Evolutionary conservation across 2,888 invertebrate genomes (phyloP).

Genomic region (Apotomis betuletana): DNA sequence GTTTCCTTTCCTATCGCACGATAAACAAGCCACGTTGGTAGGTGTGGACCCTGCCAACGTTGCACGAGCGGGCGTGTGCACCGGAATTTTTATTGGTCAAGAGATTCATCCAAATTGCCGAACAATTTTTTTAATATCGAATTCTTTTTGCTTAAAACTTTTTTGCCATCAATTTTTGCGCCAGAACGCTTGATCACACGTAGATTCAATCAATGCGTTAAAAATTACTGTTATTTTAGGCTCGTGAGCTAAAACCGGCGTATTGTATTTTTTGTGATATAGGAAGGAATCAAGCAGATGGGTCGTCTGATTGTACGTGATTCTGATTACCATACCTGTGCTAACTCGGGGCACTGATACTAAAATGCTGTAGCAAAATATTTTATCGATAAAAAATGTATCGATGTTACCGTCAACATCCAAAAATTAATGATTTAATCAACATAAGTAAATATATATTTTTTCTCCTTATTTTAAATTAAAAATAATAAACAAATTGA

Average conservation of each 20-base stretch:
- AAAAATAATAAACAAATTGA: too few relatives aligned
- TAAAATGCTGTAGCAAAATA: too few relatives aligned
- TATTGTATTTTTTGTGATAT: not conserved
- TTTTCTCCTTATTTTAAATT: too few relatives aligned
- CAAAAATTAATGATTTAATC: too few relatives aligned
- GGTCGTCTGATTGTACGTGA: too few relatives aligned
- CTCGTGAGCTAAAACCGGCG: not conserved
- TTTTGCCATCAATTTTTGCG: not conserved
- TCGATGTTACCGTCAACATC: too few relatives aligned
- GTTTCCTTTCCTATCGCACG: too few relatives aligned
- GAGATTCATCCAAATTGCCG: slow-evolving; percentile 20
- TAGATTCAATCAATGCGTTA: not conserved
- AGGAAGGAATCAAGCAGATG: too few relatives aligned
- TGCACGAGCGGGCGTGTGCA: slow-evolving; percentile 15
- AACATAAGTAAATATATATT: too few relatives aligned
- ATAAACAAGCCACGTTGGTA: not conserved
- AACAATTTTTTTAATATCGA: not conserved
- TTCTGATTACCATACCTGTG: too few relatives aligned
- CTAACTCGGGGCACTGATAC: too few relatives aligned
- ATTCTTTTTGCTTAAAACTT: not conserved
- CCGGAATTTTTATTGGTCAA: slow-evolving; percentile 2
- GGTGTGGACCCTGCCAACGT: not conserved
- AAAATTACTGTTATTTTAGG: slow-evolving; percentile 12
- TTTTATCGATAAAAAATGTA: too few relatives aligned
- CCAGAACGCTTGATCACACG: slow-evolving; percentile 13